Percentiles rank a stretch among this genome's conserved stretches.
phyloP scores from a whole-genome alignment of 2,888 invertebrate genomes.

The Andrena dorsata region DNA sequence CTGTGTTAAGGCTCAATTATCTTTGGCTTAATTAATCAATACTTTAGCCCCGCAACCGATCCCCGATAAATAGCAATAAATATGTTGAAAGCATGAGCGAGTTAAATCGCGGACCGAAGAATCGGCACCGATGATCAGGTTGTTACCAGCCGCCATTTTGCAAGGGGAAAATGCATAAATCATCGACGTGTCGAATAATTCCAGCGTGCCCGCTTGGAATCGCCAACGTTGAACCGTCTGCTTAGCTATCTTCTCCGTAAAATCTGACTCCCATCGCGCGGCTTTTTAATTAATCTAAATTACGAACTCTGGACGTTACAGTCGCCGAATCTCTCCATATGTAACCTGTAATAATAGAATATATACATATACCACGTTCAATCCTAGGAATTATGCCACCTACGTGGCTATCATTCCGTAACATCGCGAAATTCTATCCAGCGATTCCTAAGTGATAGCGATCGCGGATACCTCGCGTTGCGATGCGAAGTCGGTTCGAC shows the following conservation, averaged over 20 bases:
- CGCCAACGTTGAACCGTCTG: slow-evolving; percentile 5
- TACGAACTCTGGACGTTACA: background rate
- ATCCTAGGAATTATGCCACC: slow-evolving; percentile 27
- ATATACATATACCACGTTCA: background rate
- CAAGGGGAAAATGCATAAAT: slow-evolving; percentile 25
- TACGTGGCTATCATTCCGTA: slow-evolving; percentile 23
- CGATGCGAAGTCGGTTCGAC: background rate
- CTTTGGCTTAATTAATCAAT: slow-evolving; percentile 24
- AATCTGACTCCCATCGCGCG: background rate
- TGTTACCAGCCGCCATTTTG: slow-evolving; percentile 5
- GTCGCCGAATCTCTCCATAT: background rate
- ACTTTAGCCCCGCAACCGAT: background rate
- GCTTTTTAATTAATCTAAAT: slow-evolving; percentile 3
- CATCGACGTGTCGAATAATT: slow-evolving; percentile 10
- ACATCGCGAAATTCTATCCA: slow-evolving; percentile 6
- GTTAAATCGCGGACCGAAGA: background rate
- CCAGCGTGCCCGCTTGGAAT: background rate
- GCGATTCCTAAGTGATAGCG: slow-evolving; percentile 25
- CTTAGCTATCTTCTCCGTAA: slow-evolving; percentile 2
- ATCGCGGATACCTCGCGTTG: background rate
- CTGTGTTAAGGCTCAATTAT: slow-evolving; percentile 21
- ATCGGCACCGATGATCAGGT: background rate
- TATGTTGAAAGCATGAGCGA: background rate
- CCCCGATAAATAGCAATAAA: background rate
- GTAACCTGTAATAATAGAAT: slow-evolving; percentile 1